These are phyloP conservation scores for Epinephelus lanceolatus DNA, from an alignment of 2,113 vertebrate species.

Conservation along the genomic window DNA sequence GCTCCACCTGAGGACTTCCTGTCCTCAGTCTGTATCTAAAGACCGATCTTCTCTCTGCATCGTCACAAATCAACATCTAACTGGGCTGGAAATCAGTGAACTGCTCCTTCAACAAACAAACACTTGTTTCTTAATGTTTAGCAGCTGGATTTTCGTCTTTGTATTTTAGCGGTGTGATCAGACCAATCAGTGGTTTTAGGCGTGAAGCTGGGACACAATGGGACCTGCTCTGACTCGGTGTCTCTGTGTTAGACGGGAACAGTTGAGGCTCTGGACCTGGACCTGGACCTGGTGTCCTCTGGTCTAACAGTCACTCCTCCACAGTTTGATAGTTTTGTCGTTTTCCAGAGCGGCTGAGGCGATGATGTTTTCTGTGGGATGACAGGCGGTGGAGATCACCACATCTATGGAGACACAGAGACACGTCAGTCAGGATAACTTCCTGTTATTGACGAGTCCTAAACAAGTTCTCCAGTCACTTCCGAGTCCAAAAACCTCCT, in stretches of 20 bases:
- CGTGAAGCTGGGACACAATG: not conserved
- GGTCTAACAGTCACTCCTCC: conserved; percentile 93
- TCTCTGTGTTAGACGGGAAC: not conserved
- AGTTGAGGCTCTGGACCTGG: not conserved
- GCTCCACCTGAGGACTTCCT: too few species aligned
- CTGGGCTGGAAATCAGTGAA: not conserved
- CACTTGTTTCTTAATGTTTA: too few species aligned
- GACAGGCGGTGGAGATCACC: conserved; percentile 94
- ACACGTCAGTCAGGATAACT: not conserved
- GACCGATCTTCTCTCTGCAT: too few species aligned
- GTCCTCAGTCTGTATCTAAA: too few species aligned
- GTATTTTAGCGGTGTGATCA: too few species aligned
- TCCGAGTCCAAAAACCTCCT: not conserved
- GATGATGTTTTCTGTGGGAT: conserved; percentile 95
- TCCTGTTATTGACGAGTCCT: not conserved
- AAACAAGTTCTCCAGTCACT: too few species aligned
- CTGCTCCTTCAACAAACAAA: too few species aligned
- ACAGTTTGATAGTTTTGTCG: conserved; percentile 96
- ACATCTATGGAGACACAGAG: conserved; percentile 82
- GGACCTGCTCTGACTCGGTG: not conserved
- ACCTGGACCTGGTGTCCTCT: not conserved
- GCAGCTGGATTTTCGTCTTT: too few species aligned
- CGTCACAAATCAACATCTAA: not conserved
- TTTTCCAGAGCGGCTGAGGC: conserved; percentile 94
- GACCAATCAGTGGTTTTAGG: too few species aligned